These are phyloP conservation scores for Megathymus violae DNA, from an alignment of 1,140 invertebrate genomes.

Conservation along the genomic window DNA sequence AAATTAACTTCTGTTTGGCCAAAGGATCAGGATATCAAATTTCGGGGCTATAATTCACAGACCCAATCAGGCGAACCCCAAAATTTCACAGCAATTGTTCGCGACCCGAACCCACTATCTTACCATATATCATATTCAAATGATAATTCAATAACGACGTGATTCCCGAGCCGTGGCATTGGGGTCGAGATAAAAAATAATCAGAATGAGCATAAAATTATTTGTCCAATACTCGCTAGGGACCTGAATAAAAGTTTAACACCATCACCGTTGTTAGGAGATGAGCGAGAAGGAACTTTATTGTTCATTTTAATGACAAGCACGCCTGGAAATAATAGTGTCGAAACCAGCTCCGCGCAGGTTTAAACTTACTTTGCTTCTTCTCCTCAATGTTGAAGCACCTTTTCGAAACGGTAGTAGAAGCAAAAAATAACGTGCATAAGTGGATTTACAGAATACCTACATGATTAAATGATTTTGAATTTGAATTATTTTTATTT, in stretches of 20 bases:
- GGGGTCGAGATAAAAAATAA: conserved; percentile 75
- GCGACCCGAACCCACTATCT: conserved; percentile 62
- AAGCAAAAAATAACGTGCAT: too few relatives aligned
- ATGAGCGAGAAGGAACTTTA: too few relatives aligned
- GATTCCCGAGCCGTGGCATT: conserved; percentile 62
- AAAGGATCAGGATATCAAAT: conserved; percentile 44
- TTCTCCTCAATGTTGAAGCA: too few relatives aligned
- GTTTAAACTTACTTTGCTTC: too few relatives aligned
- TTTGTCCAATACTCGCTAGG: conserved; percentile 57
- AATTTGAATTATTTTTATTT: too few relatives aligned
- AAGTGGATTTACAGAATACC: too few relatives aligned
- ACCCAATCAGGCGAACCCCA: conserved; percentile 65
- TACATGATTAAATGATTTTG: too few relatives aligned
- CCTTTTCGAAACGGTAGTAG: too few relatives aligned
- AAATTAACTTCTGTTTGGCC: conserved; percentile 30
- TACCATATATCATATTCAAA: conserved; percentile 76
- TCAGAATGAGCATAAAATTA: conserved; percentile 78
- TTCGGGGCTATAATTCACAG: conserved; percentile 60
- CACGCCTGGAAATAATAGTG: too few relatives aligned
- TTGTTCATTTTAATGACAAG: too few relatives aligned
- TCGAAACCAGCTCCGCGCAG: too few relatives aligned
- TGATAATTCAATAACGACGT: conserved; percentile 78
- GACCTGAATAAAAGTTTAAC: conserved; percentile 31
- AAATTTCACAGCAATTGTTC: conserved; percentile 69
- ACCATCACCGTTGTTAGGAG: background rate